Evolutionary conservation across 2,797 vertebrate species (phyloP), one percentile per base, ranked within the genome.

Genomic region (Chanos chanos): DNA sequence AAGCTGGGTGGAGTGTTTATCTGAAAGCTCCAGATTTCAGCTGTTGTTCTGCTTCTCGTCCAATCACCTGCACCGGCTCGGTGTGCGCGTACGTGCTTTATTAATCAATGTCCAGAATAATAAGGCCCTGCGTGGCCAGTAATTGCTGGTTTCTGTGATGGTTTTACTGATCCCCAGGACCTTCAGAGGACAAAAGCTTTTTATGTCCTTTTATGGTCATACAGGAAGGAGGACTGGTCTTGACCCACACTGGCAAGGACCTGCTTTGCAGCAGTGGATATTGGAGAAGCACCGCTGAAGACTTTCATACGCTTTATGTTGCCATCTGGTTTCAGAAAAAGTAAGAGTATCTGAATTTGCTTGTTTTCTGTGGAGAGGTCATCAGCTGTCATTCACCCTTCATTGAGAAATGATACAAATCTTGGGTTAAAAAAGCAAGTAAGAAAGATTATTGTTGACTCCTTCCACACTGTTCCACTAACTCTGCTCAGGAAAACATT

Each of bases 101-200:
- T 87, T 87, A 83, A 84, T 87, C 81, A 81, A 77, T 70, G 83
- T 83, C 81, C 81, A 63, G 57, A 57, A 70, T 81, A 82, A 83
- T 76, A 72, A 61, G 67, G 65, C 73, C 77, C 74, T 70, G 60
- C 71, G 68, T 69, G 68, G 61, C 68, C 45, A 47, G 68, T 81
- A 81, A 86, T 77, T 80, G 79, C 58, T 72, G 75, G 74, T 77
- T 78, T 68, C 25, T 16, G 50, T 12, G 12, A 74, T 72, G 75
- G 68, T 57, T 77, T 78, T 61, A 67, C 64, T 48, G 56, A 68
- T 78, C 76, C 70, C 45, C 19, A 1, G 63, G 66, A 47, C 53
- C 52, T 71, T 66, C 25, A 54, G 71, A 25, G 72, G 34, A 22
- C 28, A 21, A 12, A 33, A 27, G 51, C 7, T 31, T 39, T 34